Evolutionary conservation across 2,797 vertebrate species (phyloP).

Genomic region (Phoebastria nigripes): DNA sequence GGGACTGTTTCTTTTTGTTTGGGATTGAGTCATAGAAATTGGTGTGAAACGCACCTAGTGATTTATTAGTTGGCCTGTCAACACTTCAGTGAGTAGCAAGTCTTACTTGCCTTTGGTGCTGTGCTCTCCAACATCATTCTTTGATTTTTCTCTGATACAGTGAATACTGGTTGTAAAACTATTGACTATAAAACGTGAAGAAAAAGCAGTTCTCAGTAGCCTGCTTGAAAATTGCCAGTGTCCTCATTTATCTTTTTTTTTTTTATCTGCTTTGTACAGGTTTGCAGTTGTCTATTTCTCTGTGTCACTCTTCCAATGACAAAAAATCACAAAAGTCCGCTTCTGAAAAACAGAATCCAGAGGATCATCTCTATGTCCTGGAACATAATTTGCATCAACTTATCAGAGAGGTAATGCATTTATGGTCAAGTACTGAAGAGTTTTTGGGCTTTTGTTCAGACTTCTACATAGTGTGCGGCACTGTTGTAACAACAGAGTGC

Average conservation of each 20-base stretch:
- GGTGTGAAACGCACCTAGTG: not conserved
- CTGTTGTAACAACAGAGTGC: not conserved
- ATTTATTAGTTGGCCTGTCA: not conserved
- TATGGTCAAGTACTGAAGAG: not conserved
- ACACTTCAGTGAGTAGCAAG: not conserved
- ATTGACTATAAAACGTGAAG: not conserved
- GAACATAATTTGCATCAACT: slow-evolving; percentile 97
- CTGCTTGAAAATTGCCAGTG: not conserved
- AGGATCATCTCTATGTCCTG: slow-evolving; percentile 94
- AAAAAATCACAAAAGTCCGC: slow-evolving; percentile 86
- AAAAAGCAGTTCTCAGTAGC: not conserved
- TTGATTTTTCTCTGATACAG: not conserved
- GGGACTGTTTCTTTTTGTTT: not conserved
- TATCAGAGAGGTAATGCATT: slow-evolving; percentile 89
- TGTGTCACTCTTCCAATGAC: slow-evolving; percentile 93
- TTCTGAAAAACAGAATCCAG: slow-evolving; percentile 86
- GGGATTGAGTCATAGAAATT: not conserved
- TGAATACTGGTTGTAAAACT: not conserved
- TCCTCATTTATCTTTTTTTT: not conserved
- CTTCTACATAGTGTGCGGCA: fast-evolving
- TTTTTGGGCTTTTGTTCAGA: not conserved
- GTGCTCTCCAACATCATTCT: not conserved
- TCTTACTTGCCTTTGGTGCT: not conserved
- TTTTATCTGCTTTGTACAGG: slow-evolving; percentile 69
- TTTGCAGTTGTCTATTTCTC: slow-evolving; percentile 92